Evolutionary conservation across 1,140 invertebrate species (phyloP).

Genomic region (Lordiphosa collinella): DNA sequence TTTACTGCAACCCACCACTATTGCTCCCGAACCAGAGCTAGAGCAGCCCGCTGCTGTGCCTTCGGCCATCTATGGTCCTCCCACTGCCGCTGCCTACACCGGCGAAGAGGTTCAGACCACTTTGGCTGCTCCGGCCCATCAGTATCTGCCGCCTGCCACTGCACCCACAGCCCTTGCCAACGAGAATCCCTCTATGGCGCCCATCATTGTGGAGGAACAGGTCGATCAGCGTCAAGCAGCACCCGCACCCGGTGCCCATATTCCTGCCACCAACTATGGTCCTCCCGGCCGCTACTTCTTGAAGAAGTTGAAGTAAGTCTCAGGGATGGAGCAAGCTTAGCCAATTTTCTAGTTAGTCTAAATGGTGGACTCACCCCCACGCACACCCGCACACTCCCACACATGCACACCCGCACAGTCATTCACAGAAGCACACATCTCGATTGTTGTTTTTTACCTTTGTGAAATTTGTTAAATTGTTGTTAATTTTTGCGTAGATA

Average conservation of each 20-base stretch:
- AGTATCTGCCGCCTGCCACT: constrained; percentile 66
- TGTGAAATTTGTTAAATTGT: constrained; percentile 53
- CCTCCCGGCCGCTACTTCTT: constrained; percentile 69
- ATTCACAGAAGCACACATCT: constrained; percentile 30
- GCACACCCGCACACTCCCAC: constrained; percentile 18
- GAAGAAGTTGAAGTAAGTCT: constrained; percentile 63
- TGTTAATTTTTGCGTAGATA: constrained; percentile 56
- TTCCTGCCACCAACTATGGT: constrained; percentile 66
- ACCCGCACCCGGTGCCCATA: constrained; percentile 23
- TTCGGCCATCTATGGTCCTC: constrained; percentile 51
- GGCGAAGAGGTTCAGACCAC: constrained; percentile 66
- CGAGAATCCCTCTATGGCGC: constrained; percentile 59
- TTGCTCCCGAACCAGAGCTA: constrained; percentile 54
- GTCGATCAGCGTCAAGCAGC: constrained; percentile 45
- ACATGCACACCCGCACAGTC: constrained; percentile 32
- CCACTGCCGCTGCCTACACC: constrained; percentile 55
- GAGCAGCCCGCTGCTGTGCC: constrained; percentile 56
- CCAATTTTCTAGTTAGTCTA: constrained; percentile 48
- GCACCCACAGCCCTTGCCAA: constrained; percentile 35
- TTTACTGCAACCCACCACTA: constrained; percentile 50
- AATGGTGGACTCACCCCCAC: constrained; percentile 38
- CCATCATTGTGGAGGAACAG: constrained; percentile 64
- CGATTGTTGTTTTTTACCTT: constrained; percentile 46
- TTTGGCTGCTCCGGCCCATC: constrained; percentile 51
- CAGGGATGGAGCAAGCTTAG: constrained; percentile 5